Evolutionary conservation across 2,113 vertebrate genomes (phyloP).

Genomic region (Urocitellus parryii): DNA sequence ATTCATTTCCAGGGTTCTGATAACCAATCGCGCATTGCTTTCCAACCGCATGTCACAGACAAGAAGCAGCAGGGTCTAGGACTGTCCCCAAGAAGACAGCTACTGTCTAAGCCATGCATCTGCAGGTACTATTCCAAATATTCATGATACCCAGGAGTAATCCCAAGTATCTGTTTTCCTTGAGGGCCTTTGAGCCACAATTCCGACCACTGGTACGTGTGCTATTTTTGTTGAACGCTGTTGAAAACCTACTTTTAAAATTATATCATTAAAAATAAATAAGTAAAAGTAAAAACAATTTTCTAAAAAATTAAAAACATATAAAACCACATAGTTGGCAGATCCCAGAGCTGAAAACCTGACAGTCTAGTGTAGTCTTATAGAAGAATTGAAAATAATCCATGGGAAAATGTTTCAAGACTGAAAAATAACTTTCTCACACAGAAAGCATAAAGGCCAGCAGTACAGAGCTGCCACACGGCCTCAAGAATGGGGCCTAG

Average conservation of each 20-base stretch:
- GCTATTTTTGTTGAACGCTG: neutral
- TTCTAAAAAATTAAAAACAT: too few relatives aligned
- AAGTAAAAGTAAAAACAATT: too few relatives aligned
- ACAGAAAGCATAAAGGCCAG: neutral
- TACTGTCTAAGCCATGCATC: neutral
- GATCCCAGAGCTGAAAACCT: constrained; percentile 43
- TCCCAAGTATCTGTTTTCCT: neutral
- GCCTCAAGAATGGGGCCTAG: neutral
- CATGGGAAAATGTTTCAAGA: neutral
- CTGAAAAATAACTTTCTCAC: neutral
- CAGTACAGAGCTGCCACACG: neutral
- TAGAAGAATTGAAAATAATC: constrained; percentile 3
- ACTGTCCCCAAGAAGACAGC: neutral
- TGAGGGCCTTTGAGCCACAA: neutral
- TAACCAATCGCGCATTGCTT: neutral
- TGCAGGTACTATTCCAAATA: neutral
- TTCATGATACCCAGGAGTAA: neutral
- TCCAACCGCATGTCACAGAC: neutral
- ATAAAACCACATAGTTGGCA: neutral
- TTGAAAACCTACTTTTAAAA: constrained; percentile 29
- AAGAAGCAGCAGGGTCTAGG: neutral
- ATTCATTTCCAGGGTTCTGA: neutral
- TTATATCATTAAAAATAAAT: too few relatives aligned
- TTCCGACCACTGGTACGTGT: neutral
- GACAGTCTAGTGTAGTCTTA: neutral